Conservation (phyloP, 2,113 vertebrate species). For the Nettapus auritus region DNA sequence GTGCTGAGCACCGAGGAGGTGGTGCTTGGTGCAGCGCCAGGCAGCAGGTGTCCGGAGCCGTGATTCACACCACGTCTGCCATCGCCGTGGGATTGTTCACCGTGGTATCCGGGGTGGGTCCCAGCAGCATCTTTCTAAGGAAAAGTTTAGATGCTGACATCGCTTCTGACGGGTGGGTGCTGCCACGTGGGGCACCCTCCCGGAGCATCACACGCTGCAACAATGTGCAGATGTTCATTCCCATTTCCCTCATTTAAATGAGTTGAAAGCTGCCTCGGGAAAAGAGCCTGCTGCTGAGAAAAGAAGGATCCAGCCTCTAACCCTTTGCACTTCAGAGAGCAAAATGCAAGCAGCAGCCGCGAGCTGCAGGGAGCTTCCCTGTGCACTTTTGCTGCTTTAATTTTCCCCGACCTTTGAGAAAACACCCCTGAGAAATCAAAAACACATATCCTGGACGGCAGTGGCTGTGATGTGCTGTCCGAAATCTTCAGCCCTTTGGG, state of each 20-base stretch:
- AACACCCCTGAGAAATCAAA: not conserved
- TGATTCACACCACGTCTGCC: constrained; percentile 16
- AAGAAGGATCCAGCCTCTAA: not conserved
- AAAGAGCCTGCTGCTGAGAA: not conserved
- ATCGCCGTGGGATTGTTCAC: not conserved
- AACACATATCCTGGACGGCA: not conserved
- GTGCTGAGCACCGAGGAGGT: not conserved
- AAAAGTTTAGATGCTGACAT: not conserved
- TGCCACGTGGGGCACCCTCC: not conserved
- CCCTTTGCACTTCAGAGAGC: not conserved
- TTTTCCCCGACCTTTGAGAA: rapidly evolving
- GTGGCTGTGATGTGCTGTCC: not conserved
- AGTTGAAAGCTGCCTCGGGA: not conserved
- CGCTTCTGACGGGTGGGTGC: not conserved
- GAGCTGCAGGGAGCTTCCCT: not conserved
- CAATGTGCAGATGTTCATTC: rapidly evolving
- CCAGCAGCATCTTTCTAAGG: not conserved
- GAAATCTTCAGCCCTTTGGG: not conserved
- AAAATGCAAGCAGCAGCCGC: not conserved
- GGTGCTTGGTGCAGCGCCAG: not conserved
- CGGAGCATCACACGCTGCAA: not conserved
- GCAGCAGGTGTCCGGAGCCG: not conserved
- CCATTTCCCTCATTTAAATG: not conserved
- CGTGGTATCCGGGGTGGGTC: not conserved
- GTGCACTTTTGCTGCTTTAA: not conserved